Base-by-base conservation (phyloP, 2,888 invertebrate species). In the Melinopterus prodromus region DNA sequence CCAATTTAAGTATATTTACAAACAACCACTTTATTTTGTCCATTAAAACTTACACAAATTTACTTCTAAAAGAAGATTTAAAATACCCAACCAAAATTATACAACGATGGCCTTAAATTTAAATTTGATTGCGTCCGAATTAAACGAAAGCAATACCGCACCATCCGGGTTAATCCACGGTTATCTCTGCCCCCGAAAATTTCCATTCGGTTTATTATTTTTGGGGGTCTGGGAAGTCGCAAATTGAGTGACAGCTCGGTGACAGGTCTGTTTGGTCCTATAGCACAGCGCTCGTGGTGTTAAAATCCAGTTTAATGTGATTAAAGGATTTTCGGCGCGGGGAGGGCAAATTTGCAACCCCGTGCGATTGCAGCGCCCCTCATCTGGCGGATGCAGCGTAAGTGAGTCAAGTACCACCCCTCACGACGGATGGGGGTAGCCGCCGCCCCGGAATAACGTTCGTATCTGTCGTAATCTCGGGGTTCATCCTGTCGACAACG, bases 351-450 rank as follows among this genome's bases (percentile, higher is more conserved):
- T 80, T 80, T 77, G 74, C 16, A 71, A 82, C 82, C 78, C 76
- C 53, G 16, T 36, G 37, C 71, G 6, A 16, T 35, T 35, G 82
- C 82, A 81, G 81, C 83, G 82, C 83, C 86, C 86, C 86, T 84
- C 85, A 83, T 87, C 86, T 85, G 84, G 85, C 86, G 87, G 87
- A 87, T 86, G 86, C 84, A 53, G 84, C 81, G 86, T 86, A 87
- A 87, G 86, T 87, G 86, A 87, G 86, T 87, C 86, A 87, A 87
- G 87, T 86, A 85, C 87, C 86, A 85, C 86, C 86, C 53, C 85
- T 80, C 85, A 79, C 80, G 14, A 26, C 26, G 37, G 69, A 35
- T 16, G 69, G 16, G 76, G 15, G 53, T 38, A 53, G 69, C 35
- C 75, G 38, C 35, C 69, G 38, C 79, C 75, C 75, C 75, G 79